Percentiles rank a stretch among this genome's conserved stretches.
phyloP scores from a whole-genome alignment of 2,888 invertebrate genomes.

The Plebejus argus region DNA sequence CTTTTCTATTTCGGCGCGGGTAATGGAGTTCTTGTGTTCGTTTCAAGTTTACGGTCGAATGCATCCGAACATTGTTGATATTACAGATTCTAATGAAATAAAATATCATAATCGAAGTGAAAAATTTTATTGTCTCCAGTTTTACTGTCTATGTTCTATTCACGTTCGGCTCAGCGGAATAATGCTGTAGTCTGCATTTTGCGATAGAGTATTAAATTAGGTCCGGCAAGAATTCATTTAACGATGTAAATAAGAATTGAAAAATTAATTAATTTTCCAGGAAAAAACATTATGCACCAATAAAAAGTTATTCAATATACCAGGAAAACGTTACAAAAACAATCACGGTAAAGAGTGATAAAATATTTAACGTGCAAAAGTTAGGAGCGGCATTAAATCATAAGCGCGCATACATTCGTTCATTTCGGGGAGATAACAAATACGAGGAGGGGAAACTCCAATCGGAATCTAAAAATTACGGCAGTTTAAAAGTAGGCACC shows the following conservation, averaged over 20 bases:
- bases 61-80: slow-evolving; percentile 9
- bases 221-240: not conserved
- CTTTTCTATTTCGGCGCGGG: slow-evolving; percentile 33
- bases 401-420: slow-evolving; percentile 71
- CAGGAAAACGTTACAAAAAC: slow-evolving; percentile 13
- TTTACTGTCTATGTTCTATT: not conserved
- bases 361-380: slow-evolving; percentile 46
- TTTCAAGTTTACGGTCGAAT: slow-evolving; percentile 24
- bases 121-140: not conserved
- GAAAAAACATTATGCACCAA: not conserved
- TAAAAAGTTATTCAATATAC: slow-evolving; percentile 5
- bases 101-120: not conserved
- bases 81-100: slow-evolving; percentile 15
- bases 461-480: slow-evolving; percentile 80
- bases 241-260: not conserved
- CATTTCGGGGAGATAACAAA: slow-evolving; percentile 73
- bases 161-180: not conserved
- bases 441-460: slow-evolving; percentile 68
- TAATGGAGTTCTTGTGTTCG: slow-evolving; percentile 35
- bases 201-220: not conserved
- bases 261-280: not conserved
- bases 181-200: not conserved
- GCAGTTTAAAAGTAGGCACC: slow-evolving; percentile 79
- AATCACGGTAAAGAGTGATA: slow-evolving; percentile 31
- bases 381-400: slow-evolving; percentile 69